Evolutionary conservation across 2,113 vertebrate genomes (phyloP), one percentile per base, ranked within the genome.

Genomic region (Podocnemis expansa): DNA sequence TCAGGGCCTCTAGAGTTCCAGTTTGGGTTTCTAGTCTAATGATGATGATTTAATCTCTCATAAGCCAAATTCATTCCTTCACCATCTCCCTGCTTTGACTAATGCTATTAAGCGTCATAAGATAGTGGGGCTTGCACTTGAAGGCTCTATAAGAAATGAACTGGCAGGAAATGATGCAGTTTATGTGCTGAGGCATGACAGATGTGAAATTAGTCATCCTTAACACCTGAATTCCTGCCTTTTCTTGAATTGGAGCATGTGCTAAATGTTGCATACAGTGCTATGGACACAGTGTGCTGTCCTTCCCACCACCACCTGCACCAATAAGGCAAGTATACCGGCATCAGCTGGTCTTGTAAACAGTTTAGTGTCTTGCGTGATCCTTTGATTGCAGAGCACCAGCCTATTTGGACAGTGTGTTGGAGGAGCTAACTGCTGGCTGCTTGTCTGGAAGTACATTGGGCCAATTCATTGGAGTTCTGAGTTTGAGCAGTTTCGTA

Each of bases 391-490:
- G 83, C 41, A 80, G 14, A 78, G 60, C 0, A 1, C 85, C 10
- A 24, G 17, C 38, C 21, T 4, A 12, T 63, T 63, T 41, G 22
- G 38, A 38, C 38, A 41, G 38, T 41, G 38, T 73, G 67, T 41
- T 38, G 11, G 67, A 70, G 21, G n/a, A n/a, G 21, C 60, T 5
- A 67, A 12, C 60, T 67, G 60, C 13, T 31, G 60, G 16, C 6
- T 6, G 17, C n/a, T 21, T 70, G 63, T 19, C 19, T 70, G 63
- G 3, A 8, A 70, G 34, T 10, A 5, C n/a, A 38, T 51, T 1
- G 0, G 22, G 34, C 0, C 2, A 93, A 24, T 0, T 0, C n/a
- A 19, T 6, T 60, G 43, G 5, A 6, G 12, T 82, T 63, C 47
- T 43, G 56, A 4, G 52, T 5, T 60, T 60, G 31, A 60, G 76